Evolutionary conservation across 2,797 vertebrate genomes (phyloP).

Genomic region (Gambelia wislizenii): DNA sequence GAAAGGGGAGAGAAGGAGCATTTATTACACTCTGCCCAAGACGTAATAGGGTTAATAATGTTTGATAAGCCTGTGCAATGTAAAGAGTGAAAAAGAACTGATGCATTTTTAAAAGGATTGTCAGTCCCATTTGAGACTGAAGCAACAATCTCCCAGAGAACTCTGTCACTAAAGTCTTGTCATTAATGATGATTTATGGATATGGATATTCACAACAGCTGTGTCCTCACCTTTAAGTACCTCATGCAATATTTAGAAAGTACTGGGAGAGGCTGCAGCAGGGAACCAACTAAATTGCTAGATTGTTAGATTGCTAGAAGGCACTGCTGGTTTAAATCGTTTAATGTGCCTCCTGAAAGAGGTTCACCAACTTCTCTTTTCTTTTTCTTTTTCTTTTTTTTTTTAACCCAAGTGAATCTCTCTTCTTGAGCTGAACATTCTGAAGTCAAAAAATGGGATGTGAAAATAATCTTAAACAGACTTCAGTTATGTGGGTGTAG

Average conservation of each 20-base stretch:
- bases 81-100: slow-evolving; percentile 73
- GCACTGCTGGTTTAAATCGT: slow-evolving; percentile 67
- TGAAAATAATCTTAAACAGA: slow-evolving; percentile 35
- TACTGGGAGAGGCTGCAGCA: slow-evolving; percentile 74
- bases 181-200: slow-evolving; percentile 79
- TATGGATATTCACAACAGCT: slow-evolving; percentile 78
- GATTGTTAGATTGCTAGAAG: slow-evolving; percentile 76
- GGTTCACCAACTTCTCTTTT: slow-evolving; percentile 50
- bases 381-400: neutral
- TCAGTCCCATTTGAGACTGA: slow-evolving; percentile 68
- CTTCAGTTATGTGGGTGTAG: neutral
- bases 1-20: slow-evolving; percentile 53
- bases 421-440: slow-evolving; percentile 44
- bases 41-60: slow-evolving; percentile 75
- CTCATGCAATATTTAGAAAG: slow-evolving; percentile 80
- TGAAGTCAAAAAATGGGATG: slow-evolving; percentile 47
- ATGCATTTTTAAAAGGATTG: slow-evolving; percentile 79
- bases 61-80: slow-evolving; percentile 71
- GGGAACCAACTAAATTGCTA: slow-evolving; percentile 77
- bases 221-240: slow-evolving; percentile 79
- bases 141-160: slow-evolving; percentile 68
- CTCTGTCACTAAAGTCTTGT: slow-evolving; percentile 71
- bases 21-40: slow-evolving; percentile 72
- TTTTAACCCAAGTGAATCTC: slow-evolving; percentile 36
- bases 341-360: slow-evolving; percentile 71